Base-by-base conservation (phyloP, 2,113 vertebrate species). In the Tringa solitaria region DNA sequence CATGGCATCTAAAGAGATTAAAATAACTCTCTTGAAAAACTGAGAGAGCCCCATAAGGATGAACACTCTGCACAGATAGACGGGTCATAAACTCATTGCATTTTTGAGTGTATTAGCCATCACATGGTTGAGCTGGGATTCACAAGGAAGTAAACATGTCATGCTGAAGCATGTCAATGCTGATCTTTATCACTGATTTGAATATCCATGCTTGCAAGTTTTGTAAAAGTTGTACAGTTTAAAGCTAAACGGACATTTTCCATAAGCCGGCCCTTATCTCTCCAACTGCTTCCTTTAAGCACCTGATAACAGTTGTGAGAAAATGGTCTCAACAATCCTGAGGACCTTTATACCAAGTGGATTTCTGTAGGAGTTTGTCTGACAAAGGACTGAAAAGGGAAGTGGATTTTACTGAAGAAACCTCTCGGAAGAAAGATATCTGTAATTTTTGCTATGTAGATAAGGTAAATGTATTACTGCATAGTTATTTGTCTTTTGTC, bases 1-100 rank as follows among this genome's bases (percentile, higher is more conserved):
- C 95, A 89, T 96, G 95, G 88, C 89, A 96, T 92, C 86, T 93
- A 87, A 95, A 91, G 92, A 84, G 96, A 95, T 96, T 96, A 94
- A 94, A 97, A 97, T 97, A 97, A 93, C 89, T 95, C 83, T 92
- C 59, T 90, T 89, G 26, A 76, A 87, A 73, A 65, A 60, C 37
- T 79, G 78, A 15, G 51, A 79, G 68, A 94, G 63, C 81, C 84
- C 84, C 86, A 84, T 95, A 92, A 94, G 93, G 93, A 84, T 91
- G 85, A 96, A 94, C 84, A 61, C 91, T 84, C 80, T 78, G 64
- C n/a, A 70, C 51, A 82, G 83, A 90, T 89, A 77, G 70, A 94
- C 0, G 27, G 28, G n/a, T 96, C 69, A 56, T 97, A 95, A 96
- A 85, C 93, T 96, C 83, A 90, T 95, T 86, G 81, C 78, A 80